phyloP scores from a whole-genome alignment of 2,797 vertebrate species.

The Thripadectes ignobilis region DNA sequence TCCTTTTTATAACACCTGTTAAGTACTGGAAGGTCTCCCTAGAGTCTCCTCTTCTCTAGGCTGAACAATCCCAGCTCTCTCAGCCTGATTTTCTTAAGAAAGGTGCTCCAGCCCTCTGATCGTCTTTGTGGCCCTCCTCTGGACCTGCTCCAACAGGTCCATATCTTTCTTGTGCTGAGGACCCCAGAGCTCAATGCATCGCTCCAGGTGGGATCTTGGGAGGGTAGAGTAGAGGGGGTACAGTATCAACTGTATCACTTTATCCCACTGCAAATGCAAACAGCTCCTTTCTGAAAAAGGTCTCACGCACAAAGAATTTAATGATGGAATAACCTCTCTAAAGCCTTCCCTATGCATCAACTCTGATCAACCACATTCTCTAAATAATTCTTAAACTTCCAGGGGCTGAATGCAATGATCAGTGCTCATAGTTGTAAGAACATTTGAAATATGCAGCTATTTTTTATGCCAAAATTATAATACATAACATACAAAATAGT shows the following conservation, averaged over 20 bases:
- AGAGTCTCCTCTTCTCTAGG: not conserved
- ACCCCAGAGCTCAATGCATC: not conserved
- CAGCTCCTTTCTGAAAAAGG: not conserved
- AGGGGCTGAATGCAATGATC: not conserved
- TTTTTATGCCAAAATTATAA: not conserved
- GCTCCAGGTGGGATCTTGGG: rapidly evolving
- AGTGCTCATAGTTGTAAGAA: not conserved
- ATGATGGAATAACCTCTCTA: not conserved
- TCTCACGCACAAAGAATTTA: not conserved
- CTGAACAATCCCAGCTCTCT: not conserved
- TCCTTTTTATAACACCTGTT: not conserved
- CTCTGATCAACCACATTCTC: not conserved
- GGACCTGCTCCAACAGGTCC: not conserved
- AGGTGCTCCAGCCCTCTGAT: not conserved
- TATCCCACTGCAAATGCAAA: not conserved
- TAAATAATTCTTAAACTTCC: not conserved
- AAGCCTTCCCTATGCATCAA: rapidly evolving
- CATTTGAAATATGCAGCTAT: not conserved
- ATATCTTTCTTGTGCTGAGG: not conserved
- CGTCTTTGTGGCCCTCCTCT: not conserved
- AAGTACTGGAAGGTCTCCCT: not conserved
- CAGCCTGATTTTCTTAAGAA: not conserved
- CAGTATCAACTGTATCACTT: not conserved
- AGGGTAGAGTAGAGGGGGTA: not conserved
- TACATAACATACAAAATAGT: not conserved